Base-by-base conservation (phyloP, 2,888 invertebrate genomes). In the Dynastes maya region DNA sequence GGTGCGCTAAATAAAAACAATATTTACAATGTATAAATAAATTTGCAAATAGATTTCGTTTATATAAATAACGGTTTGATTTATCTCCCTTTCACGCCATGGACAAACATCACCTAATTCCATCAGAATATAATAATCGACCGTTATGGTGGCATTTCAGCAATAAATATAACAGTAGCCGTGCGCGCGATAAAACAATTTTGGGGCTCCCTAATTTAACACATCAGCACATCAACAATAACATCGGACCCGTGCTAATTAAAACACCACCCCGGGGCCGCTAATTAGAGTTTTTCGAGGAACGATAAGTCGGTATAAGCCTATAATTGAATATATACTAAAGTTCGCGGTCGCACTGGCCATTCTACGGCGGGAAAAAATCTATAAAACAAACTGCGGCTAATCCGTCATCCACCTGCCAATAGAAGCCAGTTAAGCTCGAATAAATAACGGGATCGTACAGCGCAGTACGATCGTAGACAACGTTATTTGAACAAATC, bases 361-460 rank as follows among this genome's bases (percentile, higher is more conserved):
- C 29, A 27, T 55, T 5, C 3, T 13, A 6, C 37, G 32, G 27
- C 64, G 32, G 2, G 51, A 61, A 72, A 72, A 72, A 72, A 72
- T 61, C 58, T 32, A 58, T 72, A 72, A 61, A 72, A 72, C 58
- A 58, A 61, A 61, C 72, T 72, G 5, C 58, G 32, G n/a, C 61
- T 61, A 72, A 72, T 72, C 72, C 72, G 72, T 72, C 72, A 72
- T 72, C 72, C 72, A 72, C 58, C 72, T 72, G 72, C 72, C 72
- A 72, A 45, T 72, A 22, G 27, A 61, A 45, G 11, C 16, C 58
- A 58, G 37, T 72, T 72, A 72, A 72, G 72, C 58, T 16, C 61
- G 45, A 61, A 61, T 72, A 72, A 72, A 72, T 72, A 72, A 72
- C 40, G 61, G 49, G 58, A 55, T 55, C 51, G 55, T n/a, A 3